Evolutionary conservation across 2,797 vertebrate genomes (phyloP), one percentile per base, ranked within the genome.

Genomic region (Anabacerthia variegaticeps): DNA sequence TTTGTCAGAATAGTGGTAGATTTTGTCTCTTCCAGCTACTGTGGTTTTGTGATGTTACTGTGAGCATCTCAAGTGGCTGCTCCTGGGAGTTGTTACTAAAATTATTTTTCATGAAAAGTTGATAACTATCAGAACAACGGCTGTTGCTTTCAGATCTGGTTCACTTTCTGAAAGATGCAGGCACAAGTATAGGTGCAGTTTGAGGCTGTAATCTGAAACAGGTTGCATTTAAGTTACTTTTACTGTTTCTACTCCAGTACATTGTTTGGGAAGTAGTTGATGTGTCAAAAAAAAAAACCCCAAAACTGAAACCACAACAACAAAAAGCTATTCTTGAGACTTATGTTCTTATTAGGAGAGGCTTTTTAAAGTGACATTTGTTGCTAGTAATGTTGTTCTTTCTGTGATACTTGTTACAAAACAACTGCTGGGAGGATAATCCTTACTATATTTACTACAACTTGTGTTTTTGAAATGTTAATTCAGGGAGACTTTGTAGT

Each of bases 391-490:
- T 67, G 56, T 82, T 74, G 37, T 7, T 89, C 27, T 87, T 86
- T 88, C n/a, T 55, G 1, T 43, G 12, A 66, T 69, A 62, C 36
- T 69, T 79, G 41, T 56, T 89, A 65, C 7, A 77, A 81, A 91
- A 67, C 37, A 73, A 77, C 36, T 92, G 36, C 27, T 85, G 39
- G 86, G n/a, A 81, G 55, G 44, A 56, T 77, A 78, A 68, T 91
- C 61, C 54, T 68, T 88, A 15, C 41, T 83, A 5, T 80, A 62
- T 95, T 83, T 91, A 59, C 79, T 83, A 12, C 69, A 77, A 23
- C 12, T 83, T 80, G 39, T 66, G 69, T 21, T 91, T 96, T 92
- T 93, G 75, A 85, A 87, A 59, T 85, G 89, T 56, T 92, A 92
- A 89, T 93, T 85, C 19, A 30, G 52, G 19, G 68, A 83, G 54